Evolutionary conservation across 2,797 vertebrate species (phyloP), one percentile per base, ranked within the genome.

Genomic region (Enteromius argenteus): DNA sequence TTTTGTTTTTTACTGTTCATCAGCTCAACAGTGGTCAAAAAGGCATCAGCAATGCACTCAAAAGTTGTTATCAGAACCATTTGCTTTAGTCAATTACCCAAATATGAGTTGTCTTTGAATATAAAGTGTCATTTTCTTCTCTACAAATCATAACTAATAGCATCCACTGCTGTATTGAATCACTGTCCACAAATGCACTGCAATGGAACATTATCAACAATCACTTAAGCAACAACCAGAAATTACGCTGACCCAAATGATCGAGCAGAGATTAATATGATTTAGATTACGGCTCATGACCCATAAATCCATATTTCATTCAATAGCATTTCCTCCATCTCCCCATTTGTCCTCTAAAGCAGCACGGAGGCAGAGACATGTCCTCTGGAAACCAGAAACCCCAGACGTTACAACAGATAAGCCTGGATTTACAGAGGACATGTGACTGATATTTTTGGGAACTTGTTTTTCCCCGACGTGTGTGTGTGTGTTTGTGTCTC

Each of bases 361-460:
- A 60, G 23, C 51, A 15, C 37, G 17, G 60, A 56, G 76, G 42
- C 56, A 78, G 46, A 72, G 75, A 75, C 68, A 60, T 56, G 66
- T 79, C 66, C 73, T 84, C 79, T 78, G 42, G 66, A 85, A 88
- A 88, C 67, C 69, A 67, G 60, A 80, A 42, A 86, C 83, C 78
- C 30, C 72, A 79, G 58, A 85, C 73, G 51, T 76, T 79, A 80
- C 53, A 83, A 75, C 51, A 85, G 86, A 88, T 87, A 71, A 81
- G 60, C 84, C 76, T 83, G 82, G 84, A 88, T 86, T 86, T 87
- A 83, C 81, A 83, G 42, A 4, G 39, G 67, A 80, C 86, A 88
- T 88, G 86, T 85, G 84, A 86, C 80, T 79, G 83, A 85, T 89
- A 88, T 88, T 86, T 89, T 71, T 87, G 83, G 85, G 69, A 71